Evolutionary conservation across 2,797 vertebrate species (phyloP).

Genomic region (Merluccius polli): DNA sequence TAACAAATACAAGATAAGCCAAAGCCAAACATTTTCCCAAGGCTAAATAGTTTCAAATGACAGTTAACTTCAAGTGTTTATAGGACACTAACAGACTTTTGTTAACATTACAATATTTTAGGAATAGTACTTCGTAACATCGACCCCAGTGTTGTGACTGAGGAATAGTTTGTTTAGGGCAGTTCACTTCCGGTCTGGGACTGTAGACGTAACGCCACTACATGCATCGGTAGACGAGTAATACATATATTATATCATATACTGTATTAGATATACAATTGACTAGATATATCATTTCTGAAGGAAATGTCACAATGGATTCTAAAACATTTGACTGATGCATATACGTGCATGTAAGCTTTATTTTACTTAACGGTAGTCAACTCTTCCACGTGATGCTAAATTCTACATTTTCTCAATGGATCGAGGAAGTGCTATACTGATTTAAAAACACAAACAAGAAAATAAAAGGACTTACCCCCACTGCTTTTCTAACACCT

Average conservation of each 20-base stretch:
- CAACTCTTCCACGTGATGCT: slow-evolving; percentile 10
- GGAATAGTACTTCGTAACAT: background rate
- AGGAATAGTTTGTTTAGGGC: background rate
- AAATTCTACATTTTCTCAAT: background rate
- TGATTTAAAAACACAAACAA: slow-evolving; percentile 15
- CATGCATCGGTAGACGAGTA: background rate
- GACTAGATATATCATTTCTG: background rate
- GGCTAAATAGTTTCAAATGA: background rate
- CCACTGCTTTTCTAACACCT: slow-evolving; percentile 21
- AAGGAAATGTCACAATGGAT: background rate
- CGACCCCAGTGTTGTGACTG: background rate
- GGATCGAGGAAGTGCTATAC: background rate
- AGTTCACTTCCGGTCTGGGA: background rate
- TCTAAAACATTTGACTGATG: background rate
- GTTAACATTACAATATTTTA: background rate
- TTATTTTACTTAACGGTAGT: background rate
- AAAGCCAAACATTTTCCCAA: background rate
- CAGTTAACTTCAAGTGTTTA: slow-evolving; percentile 1
- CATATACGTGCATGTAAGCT: background rate
- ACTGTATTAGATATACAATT: background rate
- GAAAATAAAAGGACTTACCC: slow-evolving; percentile 41
- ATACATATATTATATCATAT: background rate
- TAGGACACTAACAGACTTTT: background rate
- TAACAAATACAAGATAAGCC: background rate
- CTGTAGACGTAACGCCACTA: background rate